A percentile compares a stretch with the other conserved stretches of the same genome.
Conservation (phyloP, 2,888 invertebrate species). For the Campoplex nolae region DNA sequence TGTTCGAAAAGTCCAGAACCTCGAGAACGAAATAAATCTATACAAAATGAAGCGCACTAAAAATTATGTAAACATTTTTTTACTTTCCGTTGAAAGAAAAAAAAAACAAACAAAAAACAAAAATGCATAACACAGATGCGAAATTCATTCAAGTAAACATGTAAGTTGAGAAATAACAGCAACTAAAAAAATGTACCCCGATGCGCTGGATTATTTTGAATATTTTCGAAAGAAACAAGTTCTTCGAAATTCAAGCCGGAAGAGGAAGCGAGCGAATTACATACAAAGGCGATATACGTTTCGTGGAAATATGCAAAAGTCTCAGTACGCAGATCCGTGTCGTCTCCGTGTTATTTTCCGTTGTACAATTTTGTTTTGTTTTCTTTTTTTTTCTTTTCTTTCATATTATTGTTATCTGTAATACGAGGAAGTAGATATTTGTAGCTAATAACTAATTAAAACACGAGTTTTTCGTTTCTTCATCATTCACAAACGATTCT, state of each 20-base stretch:
- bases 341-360: conserved; percentile 3
- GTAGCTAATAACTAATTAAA: neutral
- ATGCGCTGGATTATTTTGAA: neutral
- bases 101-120: neutral
- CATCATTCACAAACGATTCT: neutral
- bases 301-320: conserved; percentile 2
- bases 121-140: neutral
- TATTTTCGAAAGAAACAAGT: neutral
- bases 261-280: conserved; percentile 16
- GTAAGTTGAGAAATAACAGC: neutral
- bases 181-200: neutral
- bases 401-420: neutral
- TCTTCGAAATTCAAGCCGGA: neutral
- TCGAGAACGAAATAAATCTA: neutral
- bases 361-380: neutral
- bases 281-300: neutral
- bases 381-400: too few relatives aligned
- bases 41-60: neutral
- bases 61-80: neutral
- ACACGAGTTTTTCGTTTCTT: neutral
- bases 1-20: conserved; percentile 2
- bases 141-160: neutral
- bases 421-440: conserved; percentile 1
- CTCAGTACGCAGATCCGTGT: neutral
- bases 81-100: neutral